A percentile compares a stretch with the other conserved stretches of the same genome.
phyloP scores from a whole-genome alignment of 2,113 vertebrate genomes.

The Anolis carolinensis region DNA sequence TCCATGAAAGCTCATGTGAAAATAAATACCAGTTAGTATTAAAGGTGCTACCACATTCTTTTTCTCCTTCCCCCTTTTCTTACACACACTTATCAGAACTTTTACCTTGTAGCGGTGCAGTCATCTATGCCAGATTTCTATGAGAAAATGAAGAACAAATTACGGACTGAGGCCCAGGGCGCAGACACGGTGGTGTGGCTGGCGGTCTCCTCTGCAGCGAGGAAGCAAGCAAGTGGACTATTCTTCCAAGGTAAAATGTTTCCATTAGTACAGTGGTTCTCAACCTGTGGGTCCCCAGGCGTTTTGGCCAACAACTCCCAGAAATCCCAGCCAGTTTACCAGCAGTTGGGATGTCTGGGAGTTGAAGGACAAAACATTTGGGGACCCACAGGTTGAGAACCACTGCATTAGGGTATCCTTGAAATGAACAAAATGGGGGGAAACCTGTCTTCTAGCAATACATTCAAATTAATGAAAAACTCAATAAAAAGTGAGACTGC shows the following conservation, averaged over 20 bases:
- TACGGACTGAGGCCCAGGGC: constrained; percentile 81
- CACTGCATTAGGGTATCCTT: neutral
- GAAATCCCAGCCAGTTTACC: no score
- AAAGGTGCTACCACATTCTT: no score
- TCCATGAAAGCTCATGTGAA: no score
- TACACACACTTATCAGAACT: neutral
- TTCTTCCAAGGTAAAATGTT: constrained; percentile 83
- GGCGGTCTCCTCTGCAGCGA: constrained; percentile 65
- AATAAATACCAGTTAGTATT: no score
- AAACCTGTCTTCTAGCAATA: neutral
- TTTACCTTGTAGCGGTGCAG: constrained; percentile 71
- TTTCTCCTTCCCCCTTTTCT: neutral
- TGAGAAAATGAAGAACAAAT: constrained; percentile 77
- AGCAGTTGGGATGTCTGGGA: no score
- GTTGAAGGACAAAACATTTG: no score
- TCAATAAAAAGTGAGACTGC: no score
- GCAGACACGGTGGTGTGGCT: constrained; percentile 82
- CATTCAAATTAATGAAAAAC: neutral
- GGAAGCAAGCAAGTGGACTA: constrained; percentile 71
- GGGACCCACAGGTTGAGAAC: no score
- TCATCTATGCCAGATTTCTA: constrained; percentile 81
- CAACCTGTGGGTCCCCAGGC: no score
- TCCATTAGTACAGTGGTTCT: no score
- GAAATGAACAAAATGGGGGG: neutral
- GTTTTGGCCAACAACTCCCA: no score